Base-by-base conservation (phyloP, 2,888 invertebrate genomes). In the Lasius platythorax region DNA sequence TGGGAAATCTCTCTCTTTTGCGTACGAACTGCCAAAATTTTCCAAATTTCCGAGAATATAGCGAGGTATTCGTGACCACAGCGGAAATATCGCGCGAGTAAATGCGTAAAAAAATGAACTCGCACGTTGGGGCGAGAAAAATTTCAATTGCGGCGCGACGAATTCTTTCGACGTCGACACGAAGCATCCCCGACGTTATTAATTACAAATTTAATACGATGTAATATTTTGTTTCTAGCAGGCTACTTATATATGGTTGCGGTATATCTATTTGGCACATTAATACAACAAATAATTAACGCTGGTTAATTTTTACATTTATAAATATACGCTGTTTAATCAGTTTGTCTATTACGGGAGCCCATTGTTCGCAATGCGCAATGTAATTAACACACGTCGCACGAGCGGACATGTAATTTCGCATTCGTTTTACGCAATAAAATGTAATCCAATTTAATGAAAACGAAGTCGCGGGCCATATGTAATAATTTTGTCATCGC, bases 401-500 rank as follows among this genome's bases (percentile, higher is more conserved):
- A 37, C 73, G 61, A 37, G 37, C 61, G 61, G 79, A 73, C 79
- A 46, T 81, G 79, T 61, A 81, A 73, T 73, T 81, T 81, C 61
- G 79, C 61, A 72, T 79, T 73, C 61, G 73, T 46, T 73, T 58
- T 72, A 58, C 46, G 73, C 33, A 81, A 73, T 81, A 81, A 81
- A 81, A 81, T 73, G 61, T 81, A 73, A 81, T 81, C 73, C 79
- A 81, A 73, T 81, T 81, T 81, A 81, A 81, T 81, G 79, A 81
- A 81, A 81, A 81, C 79, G 46, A 81, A 81, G 46, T 72, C 79
- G 46, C 40, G 70, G 5, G 56, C 74, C 15, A 58, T 81, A 46
- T 61, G 79, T 81, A 81, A 81, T 81, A 81, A 81, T 81, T 81
- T 81, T 81, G 79, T 73, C 79, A 81, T 81, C 46, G 73, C 46